These are phyloP conservation scores for Virgularia gustaviana DNA, from an alignment of 92 coral and sea anemone species.

Conservation along the genomic window DNA sequence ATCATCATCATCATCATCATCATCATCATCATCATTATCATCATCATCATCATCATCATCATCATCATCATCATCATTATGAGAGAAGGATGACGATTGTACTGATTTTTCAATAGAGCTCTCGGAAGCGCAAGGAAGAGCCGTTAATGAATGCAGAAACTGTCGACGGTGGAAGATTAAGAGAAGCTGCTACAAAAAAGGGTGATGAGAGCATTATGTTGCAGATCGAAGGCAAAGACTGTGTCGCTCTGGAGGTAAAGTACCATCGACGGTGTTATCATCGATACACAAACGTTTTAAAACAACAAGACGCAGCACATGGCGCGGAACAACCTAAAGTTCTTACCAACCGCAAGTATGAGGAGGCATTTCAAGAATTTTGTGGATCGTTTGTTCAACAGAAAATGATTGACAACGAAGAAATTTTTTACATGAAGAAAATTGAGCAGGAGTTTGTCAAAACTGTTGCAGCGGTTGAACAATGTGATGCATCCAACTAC, in stretches of 20 bases:
- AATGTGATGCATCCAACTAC: slow-evolving; percentile 47
- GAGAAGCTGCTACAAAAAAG: slow-evolving; percentile 51
- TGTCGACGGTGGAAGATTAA: slow-evolving; percentile 40
- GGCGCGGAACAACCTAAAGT: neutral
- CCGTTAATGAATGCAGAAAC: slow-evolving; percentile 41
- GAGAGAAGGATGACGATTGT: too few species aligned
- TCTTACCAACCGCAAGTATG: slow-evolving; percentile 1
- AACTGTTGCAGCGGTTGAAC: slow-evolving; percentile 41
- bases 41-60: too few species aligned
- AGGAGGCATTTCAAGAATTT: slow-evolving; percentile 30
- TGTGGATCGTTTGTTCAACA: slow-evolving; percentile 36
- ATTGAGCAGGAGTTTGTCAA: slow-evolving; percentile 44
- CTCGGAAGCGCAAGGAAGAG: slow-evolving; percentile 42
- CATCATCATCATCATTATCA: too few species aligned
- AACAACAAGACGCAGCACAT: slow-evolving; percentile 11
- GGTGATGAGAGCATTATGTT: slow-evolving; percentile 42
- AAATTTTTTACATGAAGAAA: slow-evolving; percentile 44
- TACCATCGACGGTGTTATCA: slow-evolving; percentile 40
- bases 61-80: too few species aligned
- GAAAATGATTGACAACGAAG: slow-evolving; percentile 34
- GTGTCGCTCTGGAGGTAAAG: slow-evolving; percentile 44
- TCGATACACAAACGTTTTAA: slow-evolving; percentile 27
- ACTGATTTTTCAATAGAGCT: slow-evolving; percentile 16
- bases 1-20: too few species aligned
- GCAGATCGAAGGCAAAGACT: slow-evolving; percentile 44